phyloP scores from a whole-genome alignment of 2,888 invertebrate genomes.

The Catocala sponsa region DNA sequence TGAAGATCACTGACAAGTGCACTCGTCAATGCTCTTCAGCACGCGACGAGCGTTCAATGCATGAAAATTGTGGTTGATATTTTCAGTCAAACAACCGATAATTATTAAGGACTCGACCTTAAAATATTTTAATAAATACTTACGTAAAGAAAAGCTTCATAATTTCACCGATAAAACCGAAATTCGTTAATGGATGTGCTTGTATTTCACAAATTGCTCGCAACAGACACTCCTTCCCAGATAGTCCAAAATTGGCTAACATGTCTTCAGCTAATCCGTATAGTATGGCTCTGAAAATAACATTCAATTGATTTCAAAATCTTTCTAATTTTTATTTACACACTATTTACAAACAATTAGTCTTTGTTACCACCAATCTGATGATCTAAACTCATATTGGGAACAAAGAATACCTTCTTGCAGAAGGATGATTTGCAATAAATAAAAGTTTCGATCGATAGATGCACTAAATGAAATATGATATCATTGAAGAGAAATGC shows the following conservation, averaged over 20 bases:
- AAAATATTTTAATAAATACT: conserved; percentile 62
- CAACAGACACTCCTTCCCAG: conserved; percentile 94
- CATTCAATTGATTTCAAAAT: background rate
- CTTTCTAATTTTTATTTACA: background rate
- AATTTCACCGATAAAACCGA: conserved; percentile 94
- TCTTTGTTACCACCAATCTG: conserved; percentile 1
- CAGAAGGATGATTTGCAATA: conserved; percentile 16
- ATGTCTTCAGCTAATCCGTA: conserved; percentile 94
- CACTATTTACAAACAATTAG: background rate
- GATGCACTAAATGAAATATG: conserved; percentile 8
- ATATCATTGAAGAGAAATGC: conserved; percentile 17
- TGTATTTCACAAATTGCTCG: conserved; percentile 96
- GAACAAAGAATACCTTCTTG: conserved; percentile 15
- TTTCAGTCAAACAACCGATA: too few species aligned
- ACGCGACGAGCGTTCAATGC: too few species aligned
- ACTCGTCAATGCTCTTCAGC: too few species aligned
- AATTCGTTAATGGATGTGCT: conserved; percentile 92
- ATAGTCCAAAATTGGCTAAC: conserved; percentile 93
- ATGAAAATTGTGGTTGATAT: too few species aligned
- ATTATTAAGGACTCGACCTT: too few species aligned
- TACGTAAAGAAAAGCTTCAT: conserved; percentile 94
- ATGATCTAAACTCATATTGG: conserved; percentile 12
- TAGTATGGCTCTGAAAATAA: conserved; percentile 89
- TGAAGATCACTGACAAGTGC: too few species aligned
- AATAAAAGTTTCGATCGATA: background rate